These are phyloP conservation scores for Antigone vipio DNA, from an alignment of 2,113 vertebrate species.

Conservation along the genomic window DNA sequence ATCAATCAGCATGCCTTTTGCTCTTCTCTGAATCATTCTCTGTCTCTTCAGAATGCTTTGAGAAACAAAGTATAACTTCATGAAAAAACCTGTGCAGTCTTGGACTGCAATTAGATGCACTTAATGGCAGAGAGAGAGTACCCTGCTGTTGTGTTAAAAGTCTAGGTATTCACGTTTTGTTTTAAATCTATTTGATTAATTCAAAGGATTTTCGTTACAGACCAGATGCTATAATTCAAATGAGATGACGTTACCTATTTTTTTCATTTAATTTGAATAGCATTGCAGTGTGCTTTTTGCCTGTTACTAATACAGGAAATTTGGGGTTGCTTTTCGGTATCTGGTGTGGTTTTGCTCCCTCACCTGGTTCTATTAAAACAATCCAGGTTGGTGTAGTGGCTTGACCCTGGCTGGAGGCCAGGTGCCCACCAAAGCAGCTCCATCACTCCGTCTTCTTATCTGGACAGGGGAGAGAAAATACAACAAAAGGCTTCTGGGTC, in stretches of 20 bases:
- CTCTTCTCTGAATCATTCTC: neutral
- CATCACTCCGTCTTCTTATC: no score
- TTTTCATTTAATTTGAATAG: neutral
- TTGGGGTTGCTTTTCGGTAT: neutral
- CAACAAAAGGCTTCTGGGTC: no score
- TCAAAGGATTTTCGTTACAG: neutral
- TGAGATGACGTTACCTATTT: neutral
- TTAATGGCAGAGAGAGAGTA: neutral
- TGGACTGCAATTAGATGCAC: neutral
- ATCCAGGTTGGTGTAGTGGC: neutral
- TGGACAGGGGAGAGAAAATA: no score
- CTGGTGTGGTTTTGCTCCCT: neutral
- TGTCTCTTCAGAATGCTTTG: neutral
- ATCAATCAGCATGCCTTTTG: neutral
- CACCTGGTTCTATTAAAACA: neutral
- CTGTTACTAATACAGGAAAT: fast-evolving
- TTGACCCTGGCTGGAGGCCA: no score
- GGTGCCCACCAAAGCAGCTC: no score
- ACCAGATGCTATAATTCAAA: neutral
- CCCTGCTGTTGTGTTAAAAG: neutral
- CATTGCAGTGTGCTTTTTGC: neutral
- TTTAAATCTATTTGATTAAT: neutral
- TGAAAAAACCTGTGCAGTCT: neutral
- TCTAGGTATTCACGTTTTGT: neutral
- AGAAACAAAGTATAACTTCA: neutral